Percentiles rank a stretch among this genome's conserved stretches.
Evolutionary conservation across 2,888 invertebrate genomes (phyloP).

Genomic region (Melanostoma scalare): DNA sequence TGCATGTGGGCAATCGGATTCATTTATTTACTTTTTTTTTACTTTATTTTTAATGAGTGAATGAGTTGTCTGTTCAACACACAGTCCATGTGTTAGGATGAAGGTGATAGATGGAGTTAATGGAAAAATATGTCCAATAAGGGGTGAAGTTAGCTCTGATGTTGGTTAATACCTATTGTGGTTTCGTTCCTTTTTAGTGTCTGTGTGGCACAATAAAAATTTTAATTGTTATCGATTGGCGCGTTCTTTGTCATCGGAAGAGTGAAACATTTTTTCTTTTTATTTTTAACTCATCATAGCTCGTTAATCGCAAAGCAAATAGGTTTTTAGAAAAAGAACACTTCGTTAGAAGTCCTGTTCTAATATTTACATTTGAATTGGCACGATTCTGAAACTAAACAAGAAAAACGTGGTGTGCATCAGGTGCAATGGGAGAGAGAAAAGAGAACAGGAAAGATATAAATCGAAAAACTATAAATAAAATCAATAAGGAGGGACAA

Average conservation of each 20-base stretch:
- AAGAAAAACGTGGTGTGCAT: no score
- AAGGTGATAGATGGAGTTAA: slow-evolving; percentile 45
- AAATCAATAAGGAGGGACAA: no score
- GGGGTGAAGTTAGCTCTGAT: slow-evolving; percentile 49
- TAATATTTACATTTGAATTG: no score
- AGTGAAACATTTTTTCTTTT: background rate
- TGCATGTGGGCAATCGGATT: slow-evolving; percentile 37
- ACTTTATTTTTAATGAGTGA: slow-evolving; percentile 36
- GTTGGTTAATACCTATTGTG: slow-evolving; percentile 20
- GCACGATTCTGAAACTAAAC: no score
- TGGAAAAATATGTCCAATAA: slow-evolving; percentile 42
- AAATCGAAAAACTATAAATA: no score
- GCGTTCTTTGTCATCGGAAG: slow-evolving; percentile 12
- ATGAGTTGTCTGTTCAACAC: slow-evolving; percentile 52
- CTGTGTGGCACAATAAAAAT: slow-evolving; percentile 44
- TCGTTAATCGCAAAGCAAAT: no score
- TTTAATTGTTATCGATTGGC: slow-evolving; percentile 66
- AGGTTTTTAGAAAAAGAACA: no score
- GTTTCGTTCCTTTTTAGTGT: slow-evolving; percentile 42
- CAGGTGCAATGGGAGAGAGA: no score
- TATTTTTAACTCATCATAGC: no score
- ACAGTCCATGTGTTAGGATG: slow-evolving; percentile 46
- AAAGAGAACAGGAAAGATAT: no score
- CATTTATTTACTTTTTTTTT: slow-evolving; percentile 29
- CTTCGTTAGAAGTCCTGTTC: no score